Conservation (phyloP, 1,140 invertebrate genomes). For the Meloidogyne floridensis region DNA sequence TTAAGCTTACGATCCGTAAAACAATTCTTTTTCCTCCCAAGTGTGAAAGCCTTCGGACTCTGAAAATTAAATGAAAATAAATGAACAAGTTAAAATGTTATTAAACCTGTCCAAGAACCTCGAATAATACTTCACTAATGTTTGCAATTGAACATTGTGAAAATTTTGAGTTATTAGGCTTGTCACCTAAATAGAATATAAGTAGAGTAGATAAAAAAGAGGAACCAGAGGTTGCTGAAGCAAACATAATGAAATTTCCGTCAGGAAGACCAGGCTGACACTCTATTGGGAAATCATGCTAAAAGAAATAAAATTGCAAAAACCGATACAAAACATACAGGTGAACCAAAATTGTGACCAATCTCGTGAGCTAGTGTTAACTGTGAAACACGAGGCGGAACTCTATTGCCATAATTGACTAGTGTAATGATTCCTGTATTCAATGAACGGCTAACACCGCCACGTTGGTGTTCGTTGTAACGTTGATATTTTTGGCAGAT, state of each 20-base stretch:
- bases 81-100: not conserved
- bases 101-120: constrained; percentile 41
- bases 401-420: constrained; percentile 91
- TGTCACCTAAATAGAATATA: constrained; percentile 71
- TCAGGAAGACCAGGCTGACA: constrained; percentile 86
- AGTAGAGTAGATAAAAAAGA: not conserved
- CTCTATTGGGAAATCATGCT: constrained; percentile 92
- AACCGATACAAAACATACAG: constrained; percentile 70
- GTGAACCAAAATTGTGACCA: constrained; percentile 97
- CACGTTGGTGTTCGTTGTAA: constrained; percentile 89
- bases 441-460: constrained; percentile 87
- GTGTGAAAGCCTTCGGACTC: constrained; percentile 12
- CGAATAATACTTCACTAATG: constrained; percentile 89
- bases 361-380: constrained; percentile 97
- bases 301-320: constrained; percentile 56
- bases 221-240: constrained; percentile 81
- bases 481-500: constrained; percentile 98
- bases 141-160: constrained; percentile 88
- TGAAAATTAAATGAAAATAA: constrained; percentile 12
- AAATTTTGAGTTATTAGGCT: constrained; percentile 91
- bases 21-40: constrained; percentile 89
- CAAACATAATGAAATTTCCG: constrained; percentile 98
- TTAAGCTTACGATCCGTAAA: constrained; percentile 71
- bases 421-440: constrained; percentile 99
- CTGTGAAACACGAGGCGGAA: constrained; percentile 93